A percentile compares a stretch with the other conserved stretches of the same genome.
These are phyloP conservation scores for Harmothoe impar DNA, from an alignment of 2,888 invertebrate species.

Conservation along the genomic window DNA sequence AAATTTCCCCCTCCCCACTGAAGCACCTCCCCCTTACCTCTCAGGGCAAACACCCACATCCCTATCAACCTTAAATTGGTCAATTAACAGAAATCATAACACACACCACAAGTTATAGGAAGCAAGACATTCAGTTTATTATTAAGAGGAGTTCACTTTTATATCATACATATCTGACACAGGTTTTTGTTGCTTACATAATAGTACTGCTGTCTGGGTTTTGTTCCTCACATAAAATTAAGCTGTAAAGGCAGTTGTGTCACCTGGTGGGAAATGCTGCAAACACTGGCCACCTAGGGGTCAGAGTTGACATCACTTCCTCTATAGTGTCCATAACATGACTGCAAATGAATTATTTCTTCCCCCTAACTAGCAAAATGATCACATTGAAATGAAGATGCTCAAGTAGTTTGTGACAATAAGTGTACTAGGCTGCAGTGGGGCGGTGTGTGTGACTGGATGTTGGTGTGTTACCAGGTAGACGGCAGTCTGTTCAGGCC, in stretches of 20 bases:
- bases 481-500: not conserved
- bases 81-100: not conserved
- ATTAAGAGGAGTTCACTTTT: constrained; percentile 32
- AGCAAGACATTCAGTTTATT: constrained; percentile 60
- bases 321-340: not conserved
- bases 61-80: too few relatives aligned
- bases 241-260: constrained; percentile 37
- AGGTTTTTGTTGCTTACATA: constrained; percentile 24
- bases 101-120: not conserved
- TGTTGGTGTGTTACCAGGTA: not conserved
- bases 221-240: not conserved
- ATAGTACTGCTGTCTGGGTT: not conserved
- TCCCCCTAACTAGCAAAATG: not conserved
- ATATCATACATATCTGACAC: constrained; percentile 39
- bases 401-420: constrained; percentile 21
- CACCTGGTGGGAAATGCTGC: not conserved
- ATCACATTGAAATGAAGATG: constrained; percentile 20
- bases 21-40: too few relatives aligned
- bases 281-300: not conserved
- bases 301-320: not conserved
- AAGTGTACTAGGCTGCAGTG: not conserved
- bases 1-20: too few relatives aligned
- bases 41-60: too few relatives aligned
- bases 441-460: not conserved
- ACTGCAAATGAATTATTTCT: not conserved